Percentiles rank a stretch among this genome's conserved stretches.
These are phyloP conservation scores for Anabas testudineus DNA, from an alignment of 2,797 vertebrate genomes.

Conservation along the genomic window DNA sequence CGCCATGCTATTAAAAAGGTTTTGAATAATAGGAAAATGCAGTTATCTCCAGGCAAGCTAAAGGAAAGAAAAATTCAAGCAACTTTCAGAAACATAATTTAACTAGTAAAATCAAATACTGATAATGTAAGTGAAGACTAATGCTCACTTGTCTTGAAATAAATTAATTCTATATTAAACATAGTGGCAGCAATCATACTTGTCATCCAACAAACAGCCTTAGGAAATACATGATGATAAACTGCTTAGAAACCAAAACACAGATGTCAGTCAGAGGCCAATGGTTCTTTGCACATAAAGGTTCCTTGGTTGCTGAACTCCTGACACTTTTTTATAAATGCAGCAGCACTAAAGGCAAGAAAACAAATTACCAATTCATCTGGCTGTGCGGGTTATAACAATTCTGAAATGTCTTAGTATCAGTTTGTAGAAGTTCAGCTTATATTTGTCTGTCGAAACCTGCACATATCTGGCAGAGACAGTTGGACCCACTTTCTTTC, in stretches of 20 bases:
- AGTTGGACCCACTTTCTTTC: slow-evolving; percentile 1
- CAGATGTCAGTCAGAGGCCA: neutral
- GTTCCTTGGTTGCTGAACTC: neutral
- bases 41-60: slow-evolving; percentile 37
- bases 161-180: slow-evolving; percentile 76
- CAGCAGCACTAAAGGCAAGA: slow-evolving; percentile 5
- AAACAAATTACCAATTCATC: neutral
- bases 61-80: slow-evolving; percentile 33
- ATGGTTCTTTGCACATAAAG: neutral
- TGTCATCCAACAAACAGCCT: neutral
- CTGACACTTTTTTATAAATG: slow-evolving; percentile 9
- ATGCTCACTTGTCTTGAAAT: slow-evolving; percentile 61
- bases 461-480: neutral
- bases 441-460: neutral
- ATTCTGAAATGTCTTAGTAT: neutral
- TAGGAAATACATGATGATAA: slow-evolving; percentile 48
- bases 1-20: slow-evolving; percentile 40
- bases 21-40: neutral
- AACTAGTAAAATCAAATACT: slow-evolving; percentile 73
- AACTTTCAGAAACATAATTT: slow-evolving; percentile 45
- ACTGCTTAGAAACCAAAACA: slow-evolving; percentile 26
- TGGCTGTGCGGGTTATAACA: neutral
- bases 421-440: neutral
- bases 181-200: slow-evolving; percentile 57
- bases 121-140: slow-evolving; percentile 65